Evolutionary conservation across 2,888 invertebrate species (phyloP).

Genomic region (Diaprepes abbreviatus): DNA sequence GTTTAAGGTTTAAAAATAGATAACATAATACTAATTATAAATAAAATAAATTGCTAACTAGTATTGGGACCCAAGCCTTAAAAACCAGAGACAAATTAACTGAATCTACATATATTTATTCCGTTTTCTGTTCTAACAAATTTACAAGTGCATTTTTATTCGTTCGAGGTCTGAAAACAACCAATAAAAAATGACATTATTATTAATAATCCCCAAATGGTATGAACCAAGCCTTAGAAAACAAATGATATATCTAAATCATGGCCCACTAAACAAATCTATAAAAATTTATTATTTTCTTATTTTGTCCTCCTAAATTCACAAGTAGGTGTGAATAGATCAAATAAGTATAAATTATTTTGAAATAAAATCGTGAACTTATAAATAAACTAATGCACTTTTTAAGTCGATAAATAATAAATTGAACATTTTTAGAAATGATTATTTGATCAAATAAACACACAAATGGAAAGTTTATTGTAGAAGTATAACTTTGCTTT

Average conservation of each 20-base stretch:
- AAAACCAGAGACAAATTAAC: too few relatives aligned
- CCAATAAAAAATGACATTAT: too few relatives aligned
- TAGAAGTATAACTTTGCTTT: conserved; percentile 41
- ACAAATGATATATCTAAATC: neutral
- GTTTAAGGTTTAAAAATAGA: too few relatives aligned
- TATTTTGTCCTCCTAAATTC: conserved; percentile 1
- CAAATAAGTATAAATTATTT: conserved; percentile 9
- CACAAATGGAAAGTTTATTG: conserved; percentile 39
- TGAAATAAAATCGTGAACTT: neutral
- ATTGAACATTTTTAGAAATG: conserved; percentile 16
- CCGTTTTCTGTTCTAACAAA: too few relatives aligned
- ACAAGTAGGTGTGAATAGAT: conserved; percentile 16
- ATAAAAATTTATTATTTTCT: too few relatives aligned
- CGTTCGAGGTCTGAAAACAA: too few relatives aligned
- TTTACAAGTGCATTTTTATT: too few relatives aligned
- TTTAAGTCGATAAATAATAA: conserved; percentile 2
- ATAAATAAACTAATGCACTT: conserved; percentile 12
- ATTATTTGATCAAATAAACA: conserved; percentile 33
- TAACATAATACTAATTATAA: too few relatives aligned
- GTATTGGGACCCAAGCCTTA: too few relatives aligned
- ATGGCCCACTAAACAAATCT: too few relatives aligned
- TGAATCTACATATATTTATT: too few relatives aligned
- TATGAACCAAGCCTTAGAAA: neutral
- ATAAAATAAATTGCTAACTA: too few relatives aligned
- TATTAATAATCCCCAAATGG: neutral